Evolutionary conservation across 2,888 invertebrate genomes (phyloP).

Genomic region (Amaurobius ferox): DNA sequence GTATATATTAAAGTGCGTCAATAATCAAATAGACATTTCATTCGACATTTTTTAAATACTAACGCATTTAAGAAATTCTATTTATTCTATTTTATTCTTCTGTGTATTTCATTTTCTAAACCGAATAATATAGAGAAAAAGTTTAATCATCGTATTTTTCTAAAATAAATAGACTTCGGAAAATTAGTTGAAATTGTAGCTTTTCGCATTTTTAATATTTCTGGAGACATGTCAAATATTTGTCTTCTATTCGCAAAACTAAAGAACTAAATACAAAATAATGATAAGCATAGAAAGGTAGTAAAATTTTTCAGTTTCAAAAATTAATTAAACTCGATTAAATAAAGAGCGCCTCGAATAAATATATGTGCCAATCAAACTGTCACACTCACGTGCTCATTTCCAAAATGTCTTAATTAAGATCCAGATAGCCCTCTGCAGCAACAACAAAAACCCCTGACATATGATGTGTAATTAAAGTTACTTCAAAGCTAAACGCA

Average conservation of each 20-base stretch:
- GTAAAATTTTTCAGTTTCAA: neutral
- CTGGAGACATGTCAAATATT: neutral
- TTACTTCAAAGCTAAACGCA: constrained; percentile 29
- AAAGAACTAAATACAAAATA: neutral
- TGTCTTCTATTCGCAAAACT: neutral
- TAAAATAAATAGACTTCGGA: no score
- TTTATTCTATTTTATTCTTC: no score
- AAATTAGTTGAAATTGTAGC: no score
- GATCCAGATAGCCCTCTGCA: neutral
- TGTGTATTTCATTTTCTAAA: no score
- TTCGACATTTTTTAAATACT: no score
- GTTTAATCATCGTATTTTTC: no score
- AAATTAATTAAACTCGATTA: constrained; percentile 18
- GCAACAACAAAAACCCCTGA: constrained; percentile 31
- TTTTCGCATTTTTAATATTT: neutral
- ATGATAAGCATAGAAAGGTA: neutral
- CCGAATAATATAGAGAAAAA: no score
- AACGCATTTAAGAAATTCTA: no score
- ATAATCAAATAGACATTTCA: no score
- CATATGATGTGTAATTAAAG: constrained; percentile 64
- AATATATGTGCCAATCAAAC: constrained; percentile 15
- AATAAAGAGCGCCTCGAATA: neutral
- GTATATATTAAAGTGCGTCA: no score
- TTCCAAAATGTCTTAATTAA: constrained; percentile 10
- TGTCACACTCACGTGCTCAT: neutral